Evolutionary conservation across 2,113 vertebrate genomes (phyloP).

Genomic region (Muntiacus muntjak): DNA sequence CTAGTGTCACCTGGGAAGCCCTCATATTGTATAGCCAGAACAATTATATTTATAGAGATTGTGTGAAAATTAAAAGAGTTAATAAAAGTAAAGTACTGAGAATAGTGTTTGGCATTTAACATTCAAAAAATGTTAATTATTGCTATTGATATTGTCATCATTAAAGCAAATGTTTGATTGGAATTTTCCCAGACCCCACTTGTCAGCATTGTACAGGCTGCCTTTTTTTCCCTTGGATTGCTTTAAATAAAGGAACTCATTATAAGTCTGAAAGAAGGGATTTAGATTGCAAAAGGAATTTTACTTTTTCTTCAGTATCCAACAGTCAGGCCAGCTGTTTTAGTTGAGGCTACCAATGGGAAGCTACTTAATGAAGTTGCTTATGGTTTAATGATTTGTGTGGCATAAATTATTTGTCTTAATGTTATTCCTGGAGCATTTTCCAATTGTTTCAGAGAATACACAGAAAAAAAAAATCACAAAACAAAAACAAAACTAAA

Average conservation of each 20-base stretch:
- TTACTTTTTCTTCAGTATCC: slow-evolving; percentile 42
- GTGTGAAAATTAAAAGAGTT: not conserved
- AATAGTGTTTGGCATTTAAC: not conserved
- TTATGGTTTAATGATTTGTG: slow-evolving; percentile 69
- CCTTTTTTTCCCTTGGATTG: not conserved
- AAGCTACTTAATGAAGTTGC: slow-evolving; percentile 65
- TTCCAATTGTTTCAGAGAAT: slow-evolving; percentile 58
- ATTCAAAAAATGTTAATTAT: not conserved
- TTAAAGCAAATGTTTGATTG: not conserved
- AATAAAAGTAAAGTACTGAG: not conserved
- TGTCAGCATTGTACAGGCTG: not conserved
- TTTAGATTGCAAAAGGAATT: slow-evolving; percentile 18
- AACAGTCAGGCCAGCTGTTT: slow-evolving; percentile 50
- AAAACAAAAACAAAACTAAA: not conserved
- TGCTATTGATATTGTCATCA: not conserved
- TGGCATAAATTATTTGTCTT: slow-evolving; percentile 54
- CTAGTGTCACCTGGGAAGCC: not conserved
- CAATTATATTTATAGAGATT: not conserved
- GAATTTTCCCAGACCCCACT: not conserved
- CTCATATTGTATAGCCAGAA: not conserved
- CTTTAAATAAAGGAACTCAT: slow-evolving; percentile 32
- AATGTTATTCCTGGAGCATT: slow-evolving; percentile 60
- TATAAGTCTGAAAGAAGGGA: not conserved
- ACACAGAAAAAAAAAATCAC: not conserved
- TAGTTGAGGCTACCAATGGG: slow-evolving; percentile 38